Percentiles rank a stretch among this genome's conserved stretches.
phyloP scores from a whole-genome alignment of 2,797 vertebrate species.

The Linurgus olivaceus region DNA sequence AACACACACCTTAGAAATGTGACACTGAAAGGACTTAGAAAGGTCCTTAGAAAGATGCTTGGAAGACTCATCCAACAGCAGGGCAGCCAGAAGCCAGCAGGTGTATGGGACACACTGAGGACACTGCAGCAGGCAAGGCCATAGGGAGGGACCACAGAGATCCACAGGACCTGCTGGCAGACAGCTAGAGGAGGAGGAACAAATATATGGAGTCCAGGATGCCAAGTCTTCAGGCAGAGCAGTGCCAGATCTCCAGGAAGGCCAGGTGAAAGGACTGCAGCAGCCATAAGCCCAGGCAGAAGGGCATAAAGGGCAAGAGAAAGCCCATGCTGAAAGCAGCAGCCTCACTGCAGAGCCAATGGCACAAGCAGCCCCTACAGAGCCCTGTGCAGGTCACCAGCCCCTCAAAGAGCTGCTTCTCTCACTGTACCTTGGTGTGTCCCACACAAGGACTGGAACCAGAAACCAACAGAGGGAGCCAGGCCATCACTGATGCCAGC shows the following conservation, averaged over 20 bases:
- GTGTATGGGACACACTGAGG: neutral
- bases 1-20: neutral
- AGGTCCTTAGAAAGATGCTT: neutral
- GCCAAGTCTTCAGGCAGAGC: neutral
- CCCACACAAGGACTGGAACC: neutral
- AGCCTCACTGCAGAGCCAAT: neutral
- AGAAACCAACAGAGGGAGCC: conserved; percentile 27
- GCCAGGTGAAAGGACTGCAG: neutral
- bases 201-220: neutral
- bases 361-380: neutral
- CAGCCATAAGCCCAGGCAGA: neutral
- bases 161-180: neutral
- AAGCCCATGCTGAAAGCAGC: neutral
- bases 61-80: neutral
- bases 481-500: neutral
- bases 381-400: neutral
- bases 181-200: neutral
- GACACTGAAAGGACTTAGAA: neutral
- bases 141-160: neutral
- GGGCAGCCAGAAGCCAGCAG: neutral
- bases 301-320: neutral
- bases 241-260: neutral
- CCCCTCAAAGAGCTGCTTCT: neutral
- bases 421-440: neutral
- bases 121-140: neutral